Conservation (phyloP, 2,113 vertebrate species). For the Prunella himalayana region DNA sequence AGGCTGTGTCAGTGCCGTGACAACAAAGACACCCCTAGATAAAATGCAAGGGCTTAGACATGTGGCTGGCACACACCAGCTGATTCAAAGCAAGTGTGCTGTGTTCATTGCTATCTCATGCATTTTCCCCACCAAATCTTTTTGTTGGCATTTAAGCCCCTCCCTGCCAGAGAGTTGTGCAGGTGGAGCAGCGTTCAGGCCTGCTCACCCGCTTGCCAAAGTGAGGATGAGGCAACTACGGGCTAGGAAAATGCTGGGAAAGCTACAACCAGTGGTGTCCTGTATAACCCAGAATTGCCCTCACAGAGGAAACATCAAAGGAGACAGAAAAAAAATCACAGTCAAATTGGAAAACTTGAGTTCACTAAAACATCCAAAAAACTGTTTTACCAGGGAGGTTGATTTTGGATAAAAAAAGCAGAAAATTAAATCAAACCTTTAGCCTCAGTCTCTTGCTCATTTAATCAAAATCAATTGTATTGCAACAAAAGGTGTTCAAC, state of each 20-base stretch:
- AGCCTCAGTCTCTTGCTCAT: background rate
- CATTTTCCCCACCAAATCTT: background rate
- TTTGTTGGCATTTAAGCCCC: background rate
- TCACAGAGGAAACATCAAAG: background rate
- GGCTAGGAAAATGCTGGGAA: background rate
- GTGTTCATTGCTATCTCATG: background rate
- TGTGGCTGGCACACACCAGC: background rate
- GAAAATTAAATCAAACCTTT: background rate
- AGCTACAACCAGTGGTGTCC: background rate
- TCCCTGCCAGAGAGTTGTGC: background rate
- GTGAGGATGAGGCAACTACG: background rate
- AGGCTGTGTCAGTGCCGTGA: background rate
- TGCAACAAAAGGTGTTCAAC: background rate
- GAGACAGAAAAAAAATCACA: background rate
- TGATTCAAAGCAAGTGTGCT: background rate
- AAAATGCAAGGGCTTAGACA: background rate
- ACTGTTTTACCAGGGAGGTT: background rate
- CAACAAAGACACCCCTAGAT: background rate
- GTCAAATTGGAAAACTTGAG: background rate
- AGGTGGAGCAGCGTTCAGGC: background rate
- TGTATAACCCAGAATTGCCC: background rate
- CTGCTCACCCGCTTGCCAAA: background rate
- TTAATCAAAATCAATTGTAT: background rate
- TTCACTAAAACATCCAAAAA: background rate
- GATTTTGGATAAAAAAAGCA: background rate